A percentile compares a stretch with the other conserved stretches of the same genome.
Conservation (phyloP, 2,113 vertebrate species). For the Tautogolabrus adspersus region DNA sequence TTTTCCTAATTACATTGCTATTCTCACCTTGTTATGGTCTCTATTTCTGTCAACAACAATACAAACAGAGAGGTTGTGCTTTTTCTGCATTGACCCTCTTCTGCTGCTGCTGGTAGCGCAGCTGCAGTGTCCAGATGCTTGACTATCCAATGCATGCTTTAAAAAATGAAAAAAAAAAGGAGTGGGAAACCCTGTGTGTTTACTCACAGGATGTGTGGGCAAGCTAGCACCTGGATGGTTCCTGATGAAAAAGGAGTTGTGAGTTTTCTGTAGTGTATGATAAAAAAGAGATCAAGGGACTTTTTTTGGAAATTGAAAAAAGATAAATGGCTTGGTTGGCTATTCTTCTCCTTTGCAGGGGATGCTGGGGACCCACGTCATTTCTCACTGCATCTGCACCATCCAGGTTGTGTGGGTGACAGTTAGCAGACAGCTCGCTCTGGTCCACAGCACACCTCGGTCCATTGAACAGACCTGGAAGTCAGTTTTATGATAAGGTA, state of each 20-base stretch:
- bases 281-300: background rate
- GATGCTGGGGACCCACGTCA: slow-evolving; percentile 33
- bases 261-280: slow-evolving; percentile 27
- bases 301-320: background rate
- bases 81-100: slow-evolving; percentile 9
- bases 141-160: slow-evolving; percentile 35
- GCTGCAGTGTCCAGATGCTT: slow-evolving; percentile 25
- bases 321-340: slow-evolving; percentile 12
- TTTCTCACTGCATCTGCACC: slow-evolving; percentile 35
- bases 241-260: slow-evolving; percentile 25
- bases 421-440: slow-evolving; percentile 26
- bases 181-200: slow-evolving; percentile 25
- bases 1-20: slow-evolving; percentile 18
- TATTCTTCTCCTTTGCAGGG: background rate
- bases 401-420: slow-evolving; percentile 25
- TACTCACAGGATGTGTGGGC: slow-evolving; percentile 12
- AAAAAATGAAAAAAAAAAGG: background rate
- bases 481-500: slow-evolving; percentile 60
- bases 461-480: slow-evolving; percentile 37
- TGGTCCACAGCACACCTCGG: slow-evolving; percentile 43
- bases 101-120: background rate
- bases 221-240: slow-evolving; percentile 23
- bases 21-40: slow-evolving; percentile 36
- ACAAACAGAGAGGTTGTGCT: background rate
- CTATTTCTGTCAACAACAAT: slow-evolving; percentile 31